Conservation (phyloP, 1,140 invertebrate genomes). For the Panagrolaimus sp. region DNA sequence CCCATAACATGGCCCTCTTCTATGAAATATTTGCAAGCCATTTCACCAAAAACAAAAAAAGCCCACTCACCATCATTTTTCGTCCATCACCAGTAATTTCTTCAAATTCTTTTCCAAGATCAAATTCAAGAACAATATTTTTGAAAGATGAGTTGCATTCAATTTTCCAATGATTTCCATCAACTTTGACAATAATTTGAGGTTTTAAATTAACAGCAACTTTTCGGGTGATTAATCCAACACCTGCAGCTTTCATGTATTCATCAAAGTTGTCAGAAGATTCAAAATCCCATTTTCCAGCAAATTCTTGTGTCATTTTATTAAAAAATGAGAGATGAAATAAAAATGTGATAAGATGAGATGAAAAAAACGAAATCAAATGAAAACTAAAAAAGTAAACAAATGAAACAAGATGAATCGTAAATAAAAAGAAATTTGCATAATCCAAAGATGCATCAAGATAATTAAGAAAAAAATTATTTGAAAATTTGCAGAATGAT, state of each 20-base stretch:
- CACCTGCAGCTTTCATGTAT: slow-evolving; percentile 35
- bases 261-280: slow-evolving; percentile 38
- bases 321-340: too few relatives aligned
- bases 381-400: background rate
- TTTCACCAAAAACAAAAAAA: too few relatives aligned
- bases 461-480: too few relatives aligned
- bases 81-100: slow-evolving; percentile 21
- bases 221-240: slow-evolving; percentile 31
- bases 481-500: too few relatives aligned
- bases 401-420: background rate
- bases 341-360: background rate
- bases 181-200: slow-evolving; percentile 20
- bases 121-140: background rate
- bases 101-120: slow-evolving; percentile 13
- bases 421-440: too few relatives aligned
- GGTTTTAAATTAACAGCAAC: slow-evolving; percentile 30
- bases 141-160: slow-evolving; percentile 30
- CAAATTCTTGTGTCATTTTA: slow-evolving; percentile 18
- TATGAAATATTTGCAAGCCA: too few relatives aligned
- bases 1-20: too few relatives aligned
- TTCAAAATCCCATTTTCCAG: slow-evolving; percentile 34
- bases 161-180: slow-evolving; percentile 29
- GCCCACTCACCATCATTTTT: background rate
- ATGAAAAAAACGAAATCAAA: background rate
- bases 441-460: too few relatives aligned